Evolutionary conservation across 1,140 invertebrate genomes (phyloP).

Genomic region (Pogonomyrmex californicus): DNA sequence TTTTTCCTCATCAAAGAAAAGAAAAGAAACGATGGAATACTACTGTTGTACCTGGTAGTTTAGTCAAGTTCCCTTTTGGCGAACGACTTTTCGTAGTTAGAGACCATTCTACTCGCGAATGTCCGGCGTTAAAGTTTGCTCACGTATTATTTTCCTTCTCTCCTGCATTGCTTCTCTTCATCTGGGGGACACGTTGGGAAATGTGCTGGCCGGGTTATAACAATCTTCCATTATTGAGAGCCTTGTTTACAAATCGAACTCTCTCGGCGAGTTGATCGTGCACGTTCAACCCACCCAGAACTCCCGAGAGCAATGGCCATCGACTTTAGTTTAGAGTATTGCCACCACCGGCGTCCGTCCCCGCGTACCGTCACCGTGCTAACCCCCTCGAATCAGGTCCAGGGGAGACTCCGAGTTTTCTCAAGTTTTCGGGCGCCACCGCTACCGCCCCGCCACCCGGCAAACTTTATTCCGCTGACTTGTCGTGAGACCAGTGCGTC

Average conservation of each 20-base stretch:
- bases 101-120: constrained; percentile 16
- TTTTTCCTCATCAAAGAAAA: neutral
- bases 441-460: constrained; percentile 55
- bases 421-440: constrained; percentile 80
- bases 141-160: constrained; percentile 44
- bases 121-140: constrained; percentile 52
- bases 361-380: constrained; percentile 14
- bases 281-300: constrained; percentile 19
- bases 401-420: constrained; percentile 77
- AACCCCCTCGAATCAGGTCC: constrained; percentile 57
- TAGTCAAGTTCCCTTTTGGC: constrained; percentile 41
- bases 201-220: constrained; percentile 71
- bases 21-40: neutral
- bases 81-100: constrained; percentile 54
- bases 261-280: constrained; percentile 67
- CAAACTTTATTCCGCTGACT: constrained; percentile 84
- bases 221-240: constrained; percentile 80
- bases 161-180: neutral
- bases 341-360: constrained; percentile 58
- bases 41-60: neutral
- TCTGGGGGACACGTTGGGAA: neutral
- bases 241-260: constrained; percentile 82
- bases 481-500: constrained; percentile 75
- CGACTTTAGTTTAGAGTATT: constrained; percentile 77
- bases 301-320: constrained; percentile 60